These are phyloP conservation scores for Petrolisthes cinctipes DNA, from an alignment of 2,888 invertebrate species.

Conservation along the genomic window DNA sequence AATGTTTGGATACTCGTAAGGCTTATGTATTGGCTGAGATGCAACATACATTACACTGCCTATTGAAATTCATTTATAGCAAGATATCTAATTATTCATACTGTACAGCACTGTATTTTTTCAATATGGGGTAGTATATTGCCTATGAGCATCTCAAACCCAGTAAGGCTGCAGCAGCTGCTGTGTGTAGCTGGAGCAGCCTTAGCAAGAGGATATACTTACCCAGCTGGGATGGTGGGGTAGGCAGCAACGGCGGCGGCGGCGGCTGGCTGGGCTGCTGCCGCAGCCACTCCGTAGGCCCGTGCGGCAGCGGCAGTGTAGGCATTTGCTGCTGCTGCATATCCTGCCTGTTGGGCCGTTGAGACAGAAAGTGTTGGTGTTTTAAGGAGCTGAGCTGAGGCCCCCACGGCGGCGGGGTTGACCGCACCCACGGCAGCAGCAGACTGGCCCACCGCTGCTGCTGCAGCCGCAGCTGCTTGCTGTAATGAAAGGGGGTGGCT, in stretches of 20 bases:
- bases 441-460: slow-evolving; percentile 88
- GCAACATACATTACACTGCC: no score
- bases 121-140: not conserved
- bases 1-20: slow-evolving; percentile 23
- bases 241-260: slow-evolving; percentile 56
- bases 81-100: no score
- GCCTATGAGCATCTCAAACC: slow-evolving; percentile 13
- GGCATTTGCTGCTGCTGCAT: slow-evolving; percentile 67
- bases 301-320: slow-evolving; percentile 68
- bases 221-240: slow-evolving; percentile 63
- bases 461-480: slow-evolving; percentile 68
- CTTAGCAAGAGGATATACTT: slow-evolving; percentile 34
- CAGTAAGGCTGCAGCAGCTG: slow-evolving; percentile 13
- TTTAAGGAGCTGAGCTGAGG: slow-evolving; percentile 65
- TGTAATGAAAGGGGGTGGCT: slow-evolving; percentile 65
- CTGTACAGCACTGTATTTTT: no score
- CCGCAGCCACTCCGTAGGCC: slow-evolving; percentile 68
- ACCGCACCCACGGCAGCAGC: slow-evolving; percentile 84
- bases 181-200: not conserved
- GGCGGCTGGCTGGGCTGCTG: slow-evolving; percentile 67
- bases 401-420: slow-evolving; percentile 71
- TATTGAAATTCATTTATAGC: no score
- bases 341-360: slow-evolving; percentile 66
- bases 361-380: slow-evolving; percentile 65
- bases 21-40: not conserved